Evolutionary conservation across 1,140 invertebrate genomes (phyloP), one percentile per base, ranked within the genome.

Genomic region (Eulimnadia texana): DNA sequence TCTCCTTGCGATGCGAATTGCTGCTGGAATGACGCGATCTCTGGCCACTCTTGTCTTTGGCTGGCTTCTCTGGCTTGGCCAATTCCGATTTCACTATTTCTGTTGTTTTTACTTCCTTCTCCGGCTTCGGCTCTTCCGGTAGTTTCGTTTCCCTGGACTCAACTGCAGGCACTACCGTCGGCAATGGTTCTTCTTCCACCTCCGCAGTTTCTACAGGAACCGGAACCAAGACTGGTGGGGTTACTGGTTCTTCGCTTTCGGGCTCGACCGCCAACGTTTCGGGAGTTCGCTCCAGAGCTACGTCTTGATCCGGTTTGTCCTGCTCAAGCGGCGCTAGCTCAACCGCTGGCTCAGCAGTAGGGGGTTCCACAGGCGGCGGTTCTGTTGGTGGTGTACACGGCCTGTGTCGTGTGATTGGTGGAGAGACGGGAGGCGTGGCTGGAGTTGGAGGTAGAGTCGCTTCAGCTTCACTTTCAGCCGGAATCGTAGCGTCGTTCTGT

Each of bases 1-100:
- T 73, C 72, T 63, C 74, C 70, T 61, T 75, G 73, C 62, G 78
- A 56, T 75, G 51, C 3, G 55, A 57, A 20, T 27, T 29, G 33
- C 24, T 33, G 28, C 27, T 29, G 33, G 55, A 57, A 57, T 57
- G 55, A 9, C 55, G 3, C 16, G 55, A 57, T 11, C 55, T 27
- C 33, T 57, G 27, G 29, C 55, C n/a, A 20, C 20, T 29, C 20
- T 57, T 57, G 24, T 57, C 55, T 2, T 27, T 27, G 0, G 55
- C 25, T 20, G 55, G 29, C 33, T 42, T 42, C 33, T 42, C 33
- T 16, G 16, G 33, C 33, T n/a, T 54, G 52, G 28, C 27, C 10
- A 58, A 6, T 10, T 33, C 11, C 10, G 55, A 58, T 19, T 33
- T 20, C 24, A n/a, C n/a, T n/a, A n/a, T n/a, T n/a, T n/a, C n/a